A percentile compares a stretch with the other conserved stretches of the same genome.
These are phyloP conservation scores for Heliopora coerulea DNA, from an alignment of 92 coral and sea anemone genomes.

Conservation along the genomic window DNA sequence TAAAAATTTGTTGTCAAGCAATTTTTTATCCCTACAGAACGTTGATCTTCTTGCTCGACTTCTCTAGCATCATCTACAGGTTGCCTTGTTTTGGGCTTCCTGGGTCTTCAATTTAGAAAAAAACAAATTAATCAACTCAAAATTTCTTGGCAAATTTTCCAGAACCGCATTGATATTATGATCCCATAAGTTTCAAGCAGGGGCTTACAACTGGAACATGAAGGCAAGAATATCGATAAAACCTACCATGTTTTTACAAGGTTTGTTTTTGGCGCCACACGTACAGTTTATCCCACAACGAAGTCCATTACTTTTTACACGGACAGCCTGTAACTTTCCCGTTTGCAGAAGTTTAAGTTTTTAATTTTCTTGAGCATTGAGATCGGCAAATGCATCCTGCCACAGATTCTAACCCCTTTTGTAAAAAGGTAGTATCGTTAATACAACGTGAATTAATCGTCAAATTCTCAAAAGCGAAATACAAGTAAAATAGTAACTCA, in stretches of 20 bases:
- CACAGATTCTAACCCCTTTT: conserved; percentile 35
- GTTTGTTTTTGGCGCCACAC: conserved; percentile 42
- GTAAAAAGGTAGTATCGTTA: neutral
- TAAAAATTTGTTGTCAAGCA: too few relatives aligned
- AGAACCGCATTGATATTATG: too few relatives aligned
- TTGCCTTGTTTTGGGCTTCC: too few relatives aligned
- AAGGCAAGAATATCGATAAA: neutral
- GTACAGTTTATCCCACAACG: conserved; percentile 22
- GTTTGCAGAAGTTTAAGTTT: conserved; percentile 17
- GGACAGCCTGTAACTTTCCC: conserved; percentile 28
- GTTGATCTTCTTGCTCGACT: too few relatives aligned
- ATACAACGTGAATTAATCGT: neutral
- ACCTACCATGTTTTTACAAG: conserved; percentile 40
- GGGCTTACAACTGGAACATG: too few relatives aligned
- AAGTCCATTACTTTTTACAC: conserved; percentile 12
- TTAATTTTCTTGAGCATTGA: conserved; percentile 27
- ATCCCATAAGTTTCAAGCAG: too few relatives aligned
- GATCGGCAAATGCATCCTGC: conserved; percentile 27
- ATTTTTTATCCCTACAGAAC: too few relatives aligned
- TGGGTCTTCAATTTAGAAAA: too few relatives aligned
- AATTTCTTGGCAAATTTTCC: too few relatives aligned
- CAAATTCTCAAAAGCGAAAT: neutral
- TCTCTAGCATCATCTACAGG: too few relatives aligned
- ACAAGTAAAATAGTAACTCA: conserved; percentile 2
- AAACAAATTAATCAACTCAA: too few relatives aligned